Evolutionary conservation across 2,888 invertebrate species (phyloP).

Genomic region (Stenolophus ochropezus): DNA sequence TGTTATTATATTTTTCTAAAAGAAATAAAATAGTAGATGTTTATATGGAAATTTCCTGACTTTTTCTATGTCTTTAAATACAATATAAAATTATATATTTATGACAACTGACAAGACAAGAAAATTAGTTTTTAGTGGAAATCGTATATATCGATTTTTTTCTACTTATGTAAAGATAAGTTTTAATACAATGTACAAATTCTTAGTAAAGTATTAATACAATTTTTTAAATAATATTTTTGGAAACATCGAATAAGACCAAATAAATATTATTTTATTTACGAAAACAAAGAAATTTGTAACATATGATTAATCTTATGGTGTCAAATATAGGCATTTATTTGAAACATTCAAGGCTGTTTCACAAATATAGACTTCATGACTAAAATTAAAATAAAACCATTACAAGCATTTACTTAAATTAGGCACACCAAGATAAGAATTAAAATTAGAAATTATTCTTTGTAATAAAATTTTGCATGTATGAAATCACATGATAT

Average conservation of each 20-base stretch:
- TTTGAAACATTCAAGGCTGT: not conserved
- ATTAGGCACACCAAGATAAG: not conserved
- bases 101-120: not conserved
- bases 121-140: not conserved
- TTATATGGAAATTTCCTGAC: not conserved
- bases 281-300: no score
- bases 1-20: no score
- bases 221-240: no score
- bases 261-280: no score
- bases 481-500: not conserved
- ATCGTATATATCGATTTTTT: not conserved
- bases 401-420: not conserved
- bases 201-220: no score
- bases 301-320: no score
- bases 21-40: not conserved
- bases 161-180: no score
- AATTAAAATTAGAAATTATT: not conserved
- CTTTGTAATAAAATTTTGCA: not conserved
- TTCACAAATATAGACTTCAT: not conserved
- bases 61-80: not conserved
- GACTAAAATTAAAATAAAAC: not conserved
- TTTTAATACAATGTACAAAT: no score
- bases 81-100: not conserved
- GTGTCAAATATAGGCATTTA: not conserved
- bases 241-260: no score